Conservation (phyloP, 2,888 invertebrate genomes). For the Mythimna loreyi region DNA sequence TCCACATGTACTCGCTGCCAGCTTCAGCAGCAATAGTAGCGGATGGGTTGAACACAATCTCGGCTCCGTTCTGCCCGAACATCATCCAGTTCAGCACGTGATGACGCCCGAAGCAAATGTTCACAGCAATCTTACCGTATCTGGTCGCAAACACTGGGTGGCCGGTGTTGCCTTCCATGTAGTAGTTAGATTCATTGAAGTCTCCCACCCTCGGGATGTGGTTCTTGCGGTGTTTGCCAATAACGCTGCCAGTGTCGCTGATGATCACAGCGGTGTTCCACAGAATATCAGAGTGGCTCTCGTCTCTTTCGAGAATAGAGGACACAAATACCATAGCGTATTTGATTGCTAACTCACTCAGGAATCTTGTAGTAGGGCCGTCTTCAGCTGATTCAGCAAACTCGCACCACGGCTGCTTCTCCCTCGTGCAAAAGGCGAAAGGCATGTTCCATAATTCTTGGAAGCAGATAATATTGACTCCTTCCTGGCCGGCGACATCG, state of each 20-base stretch:
- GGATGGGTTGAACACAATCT: slow-evolving; percentile 99
- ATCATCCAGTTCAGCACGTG: slow-evolving; percentile 99
- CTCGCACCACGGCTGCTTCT: slow-evolving; percentile 99
- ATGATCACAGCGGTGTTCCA: slow-evolving; percentile 99
- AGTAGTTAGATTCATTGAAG: slow-evolving; percentile 99
- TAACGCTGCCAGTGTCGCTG: slow-evolving; percentile 95
- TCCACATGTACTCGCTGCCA: slow-evolving; percentile 97
- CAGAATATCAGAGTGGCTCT: slow-evolving; percentile 95
- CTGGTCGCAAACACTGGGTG: slow-evolving; percentile 98
- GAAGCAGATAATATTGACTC: slow-evolving; percentile 97
- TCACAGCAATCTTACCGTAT: slow-evolving; percentile 97
- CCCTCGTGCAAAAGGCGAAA: slow-evolving; percentile 99
- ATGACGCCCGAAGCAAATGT: slow-evolving; percentile 99
- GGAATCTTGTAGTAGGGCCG: slow-evolving; percentile 96
- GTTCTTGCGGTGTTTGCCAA: slow-evolving; percentile 99
- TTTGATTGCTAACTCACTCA: slow-evolving; percentile 94
- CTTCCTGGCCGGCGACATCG: slow-evolving; percentile 94
- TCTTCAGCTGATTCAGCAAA: slow-evolving; percentile 98
- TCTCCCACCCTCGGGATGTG: slow-evolving; percentile 99
- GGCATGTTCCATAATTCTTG: slow-evolving; percentile 99
- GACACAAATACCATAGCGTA: slow-evolving; percentile 98
- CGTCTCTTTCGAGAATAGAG: slow-evolving; percentile 98
- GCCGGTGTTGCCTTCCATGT: slow-evolving; percentile 98
- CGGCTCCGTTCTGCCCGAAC: slow-evolving; percentile 99
- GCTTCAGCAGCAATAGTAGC: slow-evolving; percentile 95